A percentile compares a stretch with the other conserved stretches of the same genome.
phyloP scores from a whole-genome alignment of 2,797 vertebrate species.

The Tadarida brasiliensis region DNA sequence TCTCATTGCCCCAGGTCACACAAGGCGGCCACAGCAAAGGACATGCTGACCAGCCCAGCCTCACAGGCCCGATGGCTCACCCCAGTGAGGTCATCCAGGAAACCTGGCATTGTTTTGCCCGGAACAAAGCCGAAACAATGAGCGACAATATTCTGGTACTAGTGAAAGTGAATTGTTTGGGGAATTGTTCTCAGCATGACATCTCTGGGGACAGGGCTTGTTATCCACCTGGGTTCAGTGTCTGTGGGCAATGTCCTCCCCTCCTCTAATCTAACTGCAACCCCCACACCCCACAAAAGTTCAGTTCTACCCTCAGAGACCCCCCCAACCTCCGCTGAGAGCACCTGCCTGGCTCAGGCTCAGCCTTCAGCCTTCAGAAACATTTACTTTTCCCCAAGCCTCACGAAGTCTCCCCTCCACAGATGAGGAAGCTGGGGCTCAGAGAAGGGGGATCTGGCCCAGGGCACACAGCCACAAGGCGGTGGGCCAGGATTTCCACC shows the following conservation, averaged over 20 bases:
- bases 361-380: background rate
- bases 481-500: background rate
- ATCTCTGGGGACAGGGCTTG: background rate
- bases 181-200: background rate
- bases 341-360: background rate
- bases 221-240: background rate
- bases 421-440: background rate
- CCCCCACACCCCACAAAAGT: background rate
- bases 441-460: background rate
- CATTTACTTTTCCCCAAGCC: background rate
- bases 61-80: background rate
- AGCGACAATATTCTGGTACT: background rate
- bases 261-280: background rate
- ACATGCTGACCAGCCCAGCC: background rate
- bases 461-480: background rate
- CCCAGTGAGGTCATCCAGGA: conserved; percentile 67
- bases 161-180: conserved; percentile 62
- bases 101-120: conserved; percentile 39
- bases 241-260: background rate
- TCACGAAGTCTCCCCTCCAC: background rate
- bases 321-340: background rate
- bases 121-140: conserved; percentile 65
- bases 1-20: background rate
- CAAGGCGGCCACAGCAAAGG: background rate
- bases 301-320: background rate